A percentile compares a stretch with the other conserved stretches of the same genome.
These are phyloP conservation scores for Falco peregrinus DNA, from an alignment of 2,797 vertebrate genomes.

Conservation along the genomic window DNA sequence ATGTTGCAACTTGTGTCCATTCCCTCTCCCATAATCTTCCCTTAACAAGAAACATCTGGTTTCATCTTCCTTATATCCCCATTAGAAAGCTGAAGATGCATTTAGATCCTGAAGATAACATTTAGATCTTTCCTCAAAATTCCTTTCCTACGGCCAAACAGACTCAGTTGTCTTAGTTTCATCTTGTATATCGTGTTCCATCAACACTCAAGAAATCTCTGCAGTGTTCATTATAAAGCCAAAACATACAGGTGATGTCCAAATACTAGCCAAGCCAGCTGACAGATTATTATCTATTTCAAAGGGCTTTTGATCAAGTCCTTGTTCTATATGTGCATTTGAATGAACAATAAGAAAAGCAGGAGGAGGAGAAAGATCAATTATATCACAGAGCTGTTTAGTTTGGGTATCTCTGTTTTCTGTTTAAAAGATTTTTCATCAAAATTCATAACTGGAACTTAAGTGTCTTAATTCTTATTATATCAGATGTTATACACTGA, in stretches of 20 bases:
- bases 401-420: neutral
- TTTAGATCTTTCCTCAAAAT: neutral
- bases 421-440: neutral
- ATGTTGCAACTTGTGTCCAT: neutral
- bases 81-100: neutral
- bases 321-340: neutral
- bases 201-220: neutral
- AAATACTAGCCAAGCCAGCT: neutral
- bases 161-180: neutral
- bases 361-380: neutral
- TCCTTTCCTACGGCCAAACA: neutral
- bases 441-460: neutral
- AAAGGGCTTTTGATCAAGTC: neutral
- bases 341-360: neutral
- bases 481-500: neutral
- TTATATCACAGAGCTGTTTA: neutral
- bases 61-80: neutral
- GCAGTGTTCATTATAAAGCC: neutral
- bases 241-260: neutral
- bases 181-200: fast-evolving
- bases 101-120: neutral
- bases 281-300: neutral
- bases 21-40: neutral
- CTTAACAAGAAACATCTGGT: neutral
- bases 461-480: neutral